Percentiles rank a stretch among this genome's conserved stretches.
Conservation (phyloP, 2,113 vertebrate species). For the Cnemophilus loriae region DNA sequence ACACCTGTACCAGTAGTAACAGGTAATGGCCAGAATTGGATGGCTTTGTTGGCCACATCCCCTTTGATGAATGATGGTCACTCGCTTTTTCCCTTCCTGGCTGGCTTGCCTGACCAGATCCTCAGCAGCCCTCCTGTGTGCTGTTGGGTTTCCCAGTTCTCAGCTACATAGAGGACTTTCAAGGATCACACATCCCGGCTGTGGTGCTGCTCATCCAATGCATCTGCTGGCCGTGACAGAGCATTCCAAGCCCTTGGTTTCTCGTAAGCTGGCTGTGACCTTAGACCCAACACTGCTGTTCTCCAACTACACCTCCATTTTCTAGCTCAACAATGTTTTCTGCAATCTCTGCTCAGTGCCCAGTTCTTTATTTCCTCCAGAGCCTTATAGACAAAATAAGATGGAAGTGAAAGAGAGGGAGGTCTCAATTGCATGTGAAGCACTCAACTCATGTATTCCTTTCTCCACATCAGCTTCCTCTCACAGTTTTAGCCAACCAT, state of each 20-base stretch:
- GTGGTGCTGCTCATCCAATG: background rate
- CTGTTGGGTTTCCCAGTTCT: background rate
- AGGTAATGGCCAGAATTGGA: background rate
- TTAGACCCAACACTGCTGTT: background rate
- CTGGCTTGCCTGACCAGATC: background rate
- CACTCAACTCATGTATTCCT: background rate
- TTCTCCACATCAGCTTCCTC: background rate
- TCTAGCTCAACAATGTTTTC: background rate
- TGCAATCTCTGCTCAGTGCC: background rate
- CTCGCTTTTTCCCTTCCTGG: background rate
- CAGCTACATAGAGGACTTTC: background rate
- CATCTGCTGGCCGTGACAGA: background rate
- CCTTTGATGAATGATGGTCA: background rate
- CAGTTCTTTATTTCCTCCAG: background rate
- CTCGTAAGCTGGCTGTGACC: background rate
- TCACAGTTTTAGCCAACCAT: background rate
- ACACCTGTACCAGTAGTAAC: background rate
- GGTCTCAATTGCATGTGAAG: background rate
- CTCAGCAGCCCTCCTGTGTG: background rate
- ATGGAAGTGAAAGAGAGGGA: background rate
- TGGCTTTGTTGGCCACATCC: fast-evolving
- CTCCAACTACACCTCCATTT: background rate
- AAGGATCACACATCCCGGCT: background rate
- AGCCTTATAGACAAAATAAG: background rate
- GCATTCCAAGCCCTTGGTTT: background rate